phyloP scores from a whole-genome alignment of 2,888 invertebrate genomes.

The Oligia latruncula region DNA sequence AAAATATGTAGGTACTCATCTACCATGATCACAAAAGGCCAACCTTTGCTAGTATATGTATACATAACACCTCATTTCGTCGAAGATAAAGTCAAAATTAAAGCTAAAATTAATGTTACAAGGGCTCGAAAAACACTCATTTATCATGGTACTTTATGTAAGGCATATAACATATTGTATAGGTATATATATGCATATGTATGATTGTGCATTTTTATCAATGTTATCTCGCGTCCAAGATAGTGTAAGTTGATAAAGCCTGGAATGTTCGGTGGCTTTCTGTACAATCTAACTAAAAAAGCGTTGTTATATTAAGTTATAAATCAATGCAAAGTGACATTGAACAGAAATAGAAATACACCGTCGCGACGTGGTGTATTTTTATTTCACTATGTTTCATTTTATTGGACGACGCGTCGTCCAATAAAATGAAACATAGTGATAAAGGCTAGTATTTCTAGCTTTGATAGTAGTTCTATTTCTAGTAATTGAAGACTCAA shows the following conservation, averaged over 20 bases:
- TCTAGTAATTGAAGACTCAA: not conserved
- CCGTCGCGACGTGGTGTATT: no score
- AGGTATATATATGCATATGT: not conserved
- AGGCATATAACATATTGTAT: not conserved
- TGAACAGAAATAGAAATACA: conserved; percentile 32
- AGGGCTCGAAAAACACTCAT: not conserved
- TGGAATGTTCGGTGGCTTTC: conserved; percentile 41
- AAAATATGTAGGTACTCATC: not conserved
- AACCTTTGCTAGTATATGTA: not conserved
- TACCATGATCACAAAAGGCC: conserved; percentile 16
- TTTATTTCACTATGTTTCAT: no score
- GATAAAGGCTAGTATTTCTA: conserved; percentile 6
- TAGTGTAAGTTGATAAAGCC: conserved; percentile 57
- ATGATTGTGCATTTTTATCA: conserved; percentile 55
- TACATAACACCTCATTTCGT: conserved; percentile 4
- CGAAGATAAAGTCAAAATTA: not conserved
- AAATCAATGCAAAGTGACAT: conserved; percentile 24
- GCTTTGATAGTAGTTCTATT: not conserved
- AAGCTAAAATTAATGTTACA: conserved; percentile 20
- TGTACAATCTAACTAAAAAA: conserved; percentile 33
- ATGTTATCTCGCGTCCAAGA: conserved; percentile 54
- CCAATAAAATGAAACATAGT: conserved; percentile 4
- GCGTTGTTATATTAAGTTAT: conserved; percentile 33
- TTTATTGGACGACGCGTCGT: no score
- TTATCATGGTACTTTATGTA: conserved; percentile 2